These are phyloP conservation scores for Notodonta dromedarius DNA, from an alignment of 2,888 invertebrate species.

Conservation along the genomic window DNA sequence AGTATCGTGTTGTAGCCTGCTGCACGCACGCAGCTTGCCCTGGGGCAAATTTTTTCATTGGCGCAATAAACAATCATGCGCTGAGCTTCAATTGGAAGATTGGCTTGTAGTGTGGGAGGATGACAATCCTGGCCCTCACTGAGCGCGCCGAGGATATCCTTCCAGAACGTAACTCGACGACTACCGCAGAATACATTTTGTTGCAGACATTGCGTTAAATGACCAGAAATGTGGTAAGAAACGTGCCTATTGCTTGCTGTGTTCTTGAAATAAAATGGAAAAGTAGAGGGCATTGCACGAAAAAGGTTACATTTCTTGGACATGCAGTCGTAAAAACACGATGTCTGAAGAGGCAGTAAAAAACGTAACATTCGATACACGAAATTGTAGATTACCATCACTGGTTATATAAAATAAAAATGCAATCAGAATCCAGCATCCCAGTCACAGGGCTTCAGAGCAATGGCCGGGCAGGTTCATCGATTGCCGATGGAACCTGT, in stretches of 20 bases:
- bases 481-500: conserved; percentile 57
- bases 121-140: conserved; percentile 75
- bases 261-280: background rate
- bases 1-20: conserved; percentile 21
- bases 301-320: conserved; percentile 10
- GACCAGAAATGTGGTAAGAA: background rate
- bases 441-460: conserved; percentile 38
- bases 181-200: conserved; percentile 42
- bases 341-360: background rate
- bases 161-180: conserved; percentile 72
- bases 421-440: conserved; percentile 47
- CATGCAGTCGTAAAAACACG: conserved; percentile 4
- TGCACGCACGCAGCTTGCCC: conserved; percentile 27
- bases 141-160: conserved; percentile 78
- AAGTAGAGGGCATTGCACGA: conserved; percentile 17
- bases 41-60: conserved; percentile 79
- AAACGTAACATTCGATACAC: conserved; percentile 3
- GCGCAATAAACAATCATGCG: conserved; percentile 74
- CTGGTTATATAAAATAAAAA: conserved; percentile 39
- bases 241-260: no score
- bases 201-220: conserved; percentile 13
- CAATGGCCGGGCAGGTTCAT: conserved; percentile 57
- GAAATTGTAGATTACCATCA: conserved; percentile 26
- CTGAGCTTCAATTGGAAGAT: conserved; percentile 80
- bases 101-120: conserved; percentile 75